Conservation (phyloP, 1,140 invertebrate species). For the Heliconius melpomene region DNA sequence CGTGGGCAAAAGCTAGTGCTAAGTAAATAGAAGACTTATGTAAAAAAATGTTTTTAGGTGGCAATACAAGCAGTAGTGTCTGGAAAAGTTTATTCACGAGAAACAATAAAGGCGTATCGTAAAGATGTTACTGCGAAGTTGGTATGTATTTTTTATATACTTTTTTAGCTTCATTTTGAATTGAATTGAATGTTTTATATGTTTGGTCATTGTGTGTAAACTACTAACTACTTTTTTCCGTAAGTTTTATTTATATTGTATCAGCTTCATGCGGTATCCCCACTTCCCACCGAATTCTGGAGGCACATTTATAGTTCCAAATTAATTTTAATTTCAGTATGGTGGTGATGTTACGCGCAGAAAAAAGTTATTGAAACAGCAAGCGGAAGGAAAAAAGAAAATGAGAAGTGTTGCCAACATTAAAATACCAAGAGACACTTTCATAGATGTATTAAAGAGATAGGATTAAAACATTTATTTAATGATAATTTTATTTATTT, state of each 20-base stretch:
- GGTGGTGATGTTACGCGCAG: constrained; percentile 95
- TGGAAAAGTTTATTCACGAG: constrained; percentile 92
- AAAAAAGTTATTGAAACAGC: constrained; percentile 93
- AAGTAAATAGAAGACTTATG: no score
- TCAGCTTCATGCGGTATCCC: no score
- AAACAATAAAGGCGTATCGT: constrained; percentile 92
- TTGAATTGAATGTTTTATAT: no score
- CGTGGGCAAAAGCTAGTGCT: no score
- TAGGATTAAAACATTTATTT: constrained; percentile 64
- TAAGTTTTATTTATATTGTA: no score
- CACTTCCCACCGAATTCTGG: no score
- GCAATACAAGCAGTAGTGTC: constrained; percentile 93
- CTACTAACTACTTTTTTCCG: no score
- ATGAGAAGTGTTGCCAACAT: constrained; percentile 96
- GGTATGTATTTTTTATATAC: constrained; percentile 81
- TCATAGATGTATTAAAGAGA: constrained; percentile 95
- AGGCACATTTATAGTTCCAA: no score
- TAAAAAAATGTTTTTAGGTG: constrained; percentile 78
- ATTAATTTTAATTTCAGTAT: constrained; percentile 83
- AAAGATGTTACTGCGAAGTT: constrained; percentile 97
- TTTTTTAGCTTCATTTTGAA: no score
- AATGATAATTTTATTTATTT: background rate
- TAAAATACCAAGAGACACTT: constrained; percentile 94
- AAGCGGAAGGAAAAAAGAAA: constrained; percentile 96
- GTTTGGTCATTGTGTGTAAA: no score